Evolutionary conservation across 2,888 invertebrate genomes (phyloP).

Genomic region (Drosophila pegasa): DNA sequence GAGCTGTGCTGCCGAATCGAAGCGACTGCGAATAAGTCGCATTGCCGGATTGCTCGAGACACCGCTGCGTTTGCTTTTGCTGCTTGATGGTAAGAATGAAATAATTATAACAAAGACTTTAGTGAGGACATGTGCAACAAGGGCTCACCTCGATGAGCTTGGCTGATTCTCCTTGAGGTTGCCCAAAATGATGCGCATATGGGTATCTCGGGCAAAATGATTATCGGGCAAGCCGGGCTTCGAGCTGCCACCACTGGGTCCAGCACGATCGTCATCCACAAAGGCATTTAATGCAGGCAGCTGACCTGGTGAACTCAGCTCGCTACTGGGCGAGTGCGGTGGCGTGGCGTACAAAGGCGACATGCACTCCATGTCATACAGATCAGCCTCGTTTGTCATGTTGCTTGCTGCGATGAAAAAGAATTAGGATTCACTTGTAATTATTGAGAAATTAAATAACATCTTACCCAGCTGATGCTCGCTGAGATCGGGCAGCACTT

Average conservation of each 20-base stretch:
- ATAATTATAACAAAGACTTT: background rate
- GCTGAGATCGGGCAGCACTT: slow-evolving; percentile 84
- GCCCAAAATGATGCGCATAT: slow-evolving; percentile 95
- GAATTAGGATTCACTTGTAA: background rate
- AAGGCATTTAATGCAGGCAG: slow-evolving; percentile 83
- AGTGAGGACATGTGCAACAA: background rate
- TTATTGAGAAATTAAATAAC: background rate
- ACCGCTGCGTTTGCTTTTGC: slow-evolving; percentile 91
- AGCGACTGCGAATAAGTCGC: slow-evolving; percentile 88
- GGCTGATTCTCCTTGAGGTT: slow-evolving; percentile 85
- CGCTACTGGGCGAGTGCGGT: slow-evolving; percentile 90
- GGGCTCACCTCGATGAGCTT: slow-evolving; percentile 82
- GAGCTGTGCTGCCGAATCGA: slow-evolving; percentile 85
- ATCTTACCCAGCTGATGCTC: slow-evolving; percentile 84
- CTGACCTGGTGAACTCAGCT: slow-evolving; percentile 86
- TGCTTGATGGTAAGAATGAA: slow-evolving; percentile 39
- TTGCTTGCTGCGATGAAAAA: slow-evolving; percentile 51
- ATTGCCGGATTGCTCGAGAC: slow-evolving; percentile 95
- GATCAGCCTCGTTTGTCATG: slow-evolving; percentile 84
- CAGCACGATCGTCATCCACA: slow-evolving; percentile 83
- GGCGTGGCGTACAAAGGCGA: slow-evolving; percentile 93
- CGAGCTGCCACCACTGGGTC: slow-evolving; percentile 63
- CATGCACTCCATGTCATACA: slow-evolving; percentile 85
- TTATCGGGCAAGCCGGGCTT: slow-evolving; percentile 88
- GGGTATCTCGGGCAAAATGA: slow-evolving; percentile 95